Conservation (phyloP, 64 coral and sea anemone species). For the Porites lutea region DNA sequence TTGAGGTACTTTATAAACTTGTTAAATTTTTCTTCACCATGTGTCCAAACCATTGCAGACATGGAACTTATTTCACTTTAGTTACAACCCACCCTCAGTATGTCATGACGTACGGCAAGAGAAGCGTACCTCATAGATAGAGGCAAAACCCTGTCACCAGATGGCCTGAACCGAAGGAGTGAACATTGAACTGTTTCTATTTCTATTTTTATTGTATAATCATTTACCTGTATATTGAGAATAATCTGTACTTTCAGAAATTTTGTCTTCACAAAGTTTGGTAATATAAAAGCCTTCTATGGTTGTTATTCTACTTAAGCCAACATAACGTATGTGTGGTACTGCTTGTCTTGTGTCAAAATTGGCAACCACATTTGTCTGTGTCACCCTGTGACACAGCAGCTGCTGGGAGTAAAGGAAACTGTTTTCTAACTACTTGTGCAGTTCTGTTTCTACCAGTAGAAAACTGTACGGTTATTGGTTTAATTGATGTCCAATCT, state of each 20-base stretch:
- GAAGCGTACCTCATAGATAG: no score
- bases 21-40: no score
- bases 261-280: slow-evolving; percentile 36
- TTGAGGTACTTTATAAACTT: no score
- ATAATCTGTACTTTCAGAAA: slow-evolving; percentile 3
- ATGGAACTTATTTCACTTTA: no score
- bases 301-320: slow-evolving; percentile 40
- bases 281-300: slow-evolving; percentile 9
- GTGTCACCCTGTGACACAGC: slow-evolving; percentile 30
- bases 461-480: slow-evolving; percentile 20
- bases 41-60: no score
- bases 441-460: slow-evolving; percentile 46
- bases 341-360: slow-evolving; percentile 27
- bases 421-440: slow-evolving; percentile 51
- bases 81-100: no score
- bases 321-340: slow-evolving; percentile 38
- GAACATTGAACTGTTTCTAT: no score
- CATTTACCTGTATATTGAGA: no score
- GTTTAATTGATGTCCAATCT: slow-evolving; percentile 32
- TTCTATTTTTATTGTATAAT: no score
- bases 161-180: no score
- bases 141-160: no score
- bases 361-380: slow-evolving; percentile 3
- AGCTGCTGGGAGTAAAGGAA: slow-evolving; percentile 15
- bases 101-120: no score